These are phyloP conservation scores for Drosophila teissieri DNA, from an alignment of 1,140 invertebrate species.

Conservation along the genomic window DNA sequence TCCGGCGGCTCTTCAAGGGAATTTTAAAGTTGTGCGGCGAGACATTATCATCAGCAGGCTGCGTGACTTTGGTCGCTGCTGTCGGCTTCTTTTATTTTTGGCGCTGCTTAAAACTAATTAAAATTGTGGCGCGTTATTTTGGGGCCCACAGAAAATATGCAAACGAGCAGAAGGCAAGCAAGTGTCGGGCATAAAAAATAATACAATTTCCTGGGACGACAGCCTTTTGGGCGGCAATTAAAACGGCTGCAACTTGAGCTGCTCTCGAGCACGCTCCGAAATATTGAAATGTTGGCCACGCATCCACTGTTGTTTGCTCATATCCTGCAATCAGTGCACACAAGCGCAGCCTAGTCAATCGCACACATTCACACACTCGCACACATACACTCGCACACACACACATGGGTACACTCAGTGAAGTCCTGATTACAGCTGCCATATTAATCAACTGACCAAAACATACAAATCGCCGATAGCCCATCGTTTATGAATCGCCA, in stretches of 20 bases:
- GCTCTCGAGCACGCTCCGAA: slow-evolving; percentile 64
- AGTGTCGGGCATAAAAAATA: slow-evolving; percentile 20
- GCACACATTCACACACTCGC: not conserved
- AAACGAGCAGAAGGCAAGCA: slow-evolving; percentile 4
- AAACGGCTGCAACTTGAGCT: slow-evolving; percentile 33
- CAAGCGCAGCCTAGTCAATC: slow-evolving; percentile 6
- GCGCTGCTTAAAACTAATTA: slow-evolving; percentile 60
- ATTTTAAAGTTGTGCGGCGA: slow-evolving; percentile 18
- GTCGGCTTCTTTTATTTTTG: slow-evolving; percentile 58
- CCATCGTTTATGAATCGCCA: slow-evolving; percentile 34
- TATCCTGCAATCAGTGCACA: slow-evolving; percentile 53
- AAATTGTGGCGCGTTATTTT: slow-evolving; percentile 43
- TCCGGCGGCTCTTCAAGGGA: slow-evolving; percentile 35
- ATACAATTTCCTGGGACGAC: slow-evolving; percentile 16
- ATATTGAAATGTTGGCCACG: slow-evolving; percentile 54
- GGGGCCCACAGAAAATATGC: slow-evolving; percentile 39
- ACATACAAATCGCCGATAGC: slow-evolving; percentile 32
- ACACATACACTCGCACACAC: too few species aligned
- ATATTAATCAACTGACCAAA: slow-evolving; percentile 70
- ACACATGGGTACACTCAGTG: not conserved
- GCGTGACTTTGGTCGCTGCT: slow-evolving; percentile 57
- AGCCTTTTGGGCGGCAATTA: slow-evolving; percentile 62
- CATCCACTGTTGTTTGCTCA: slow-evolving; percentile 55
- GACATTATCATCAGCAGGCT: slow-evolving; percentile 22
- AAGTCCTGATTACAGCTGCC: slow-evolving; percentile 28